These are phyloP conservation scores for Melanotaenia maccullochi DNA, from an alignment of 2,797 vertebrate genomes.

Conservation along the genomic window DNA sequence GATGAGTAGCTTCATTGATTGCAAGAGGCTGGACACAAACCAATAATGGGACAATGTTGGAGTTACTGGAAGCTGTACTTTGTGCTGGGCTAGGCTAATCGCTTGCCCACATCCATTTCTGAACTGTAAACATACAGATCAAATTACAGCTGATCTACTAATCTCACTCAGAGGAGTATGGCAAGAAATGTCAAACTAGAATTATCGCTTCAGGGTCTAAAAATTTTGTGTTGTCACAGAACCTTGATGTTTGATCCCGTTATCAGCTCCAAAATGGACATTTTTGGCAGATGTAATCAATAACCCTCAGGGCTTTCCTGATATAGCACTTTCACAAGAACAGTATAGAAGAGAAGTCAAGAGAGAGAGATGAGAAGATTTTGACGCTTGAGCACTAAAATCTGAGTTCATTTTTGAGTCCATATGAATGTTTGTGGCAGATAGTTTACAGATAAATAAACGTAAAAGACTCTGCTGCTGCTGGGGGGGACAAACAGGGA, in stretches of 20 bases:
- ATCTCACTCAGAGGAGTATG: neutral
- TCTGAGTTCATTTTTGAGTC: neutral
- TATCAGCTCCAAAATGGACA: neutral
- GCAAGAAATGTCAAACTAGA: neutral
- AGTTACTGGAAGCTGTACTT: neutral
- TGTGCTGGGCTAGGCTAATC: neutral
- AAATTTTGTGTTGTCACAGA: neutral
- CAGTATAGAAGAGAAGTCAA: neutral
- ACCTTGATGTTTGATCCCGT: neutral
- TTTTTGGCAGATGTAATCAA: neutral
- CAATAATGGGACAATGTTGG: neutral
- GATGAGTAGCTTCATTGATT: neutral
- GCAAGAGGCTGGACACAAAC: neutral
- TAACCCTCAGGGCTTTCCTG: neutral
- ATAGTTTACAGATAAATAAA: neutral
- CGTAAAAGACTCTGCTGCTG: neutral
- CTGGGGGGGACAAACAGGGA: neutral
- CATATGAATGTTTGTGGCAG: slow-evolving; percentile 4
- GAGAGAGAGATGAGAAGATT: neutral
- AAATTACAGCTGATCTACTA: neutral
- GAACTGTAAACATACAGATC: neutral
- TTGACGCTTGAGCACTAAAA: neutral
- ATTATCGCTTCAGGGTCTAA: neutral
- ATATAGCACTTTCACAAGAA: neutral
- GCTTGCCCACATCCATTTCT: neutral